Percentiles rank a stretch among this genome's conserved stretches.
These are phyloP conservation scores for Semotilus atromaculatus DNA, from an alignment of 2,797 vertebrate species.

Conservation along the genomic window DNA sequence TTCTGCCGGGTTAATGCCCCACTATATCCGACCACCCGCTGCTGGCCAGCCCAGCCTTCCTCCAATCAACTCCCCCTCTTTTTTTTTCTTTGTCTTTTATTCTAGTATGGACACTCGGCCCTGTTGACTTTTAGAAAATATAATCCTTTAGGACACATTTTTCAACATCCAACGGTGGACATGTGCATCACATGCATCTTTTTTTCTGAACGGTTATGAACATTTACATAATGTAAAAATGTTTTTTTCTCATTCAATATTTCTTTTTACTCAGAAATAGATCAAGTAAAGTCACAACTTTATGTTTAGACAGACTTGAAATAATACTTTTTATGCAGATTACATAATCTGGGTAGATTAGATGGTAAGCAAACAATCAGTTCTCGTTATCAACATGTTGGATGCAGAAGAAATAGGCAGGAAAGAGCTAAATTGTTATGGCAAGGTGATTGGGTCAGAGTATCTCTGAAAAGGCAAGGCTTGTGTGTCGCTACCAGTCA, in stretches of 20 bases:
- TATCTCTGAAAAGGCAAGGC: no score
- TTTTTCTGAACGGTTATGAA: not conserved
- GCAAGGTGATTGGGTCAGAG: no score
- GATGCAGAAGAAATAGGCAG: no score
- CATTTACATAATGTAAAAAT: not conserved
- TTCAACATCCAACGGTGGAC: not conserved
- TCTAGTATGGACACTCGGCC: not conserved
- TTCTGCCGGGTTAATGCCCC: conserved; percentile 45
- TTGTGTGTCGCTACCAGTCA: no score
- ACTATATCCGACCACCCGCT: conserved; percentile 54
- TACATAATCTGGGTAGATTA: no score
- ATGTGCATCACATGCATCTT: not conserved
- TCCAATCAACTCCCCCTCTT: conserved; percentile 12
- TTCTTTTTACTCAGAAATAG: no score
- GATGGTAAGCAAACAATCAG: no score
- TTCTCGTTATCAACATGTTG: no score
- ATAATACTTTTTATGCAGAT: not conserved
- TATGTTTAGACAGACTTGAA: not conserved
- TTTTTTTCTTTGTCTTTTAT: not conserved
- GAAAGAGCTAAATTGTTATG: no score
- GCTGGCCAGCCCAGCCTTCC: conserved; percentile 21
- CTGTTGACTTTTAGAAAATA: not conserved
- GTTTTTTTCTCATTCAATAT: not conserved
- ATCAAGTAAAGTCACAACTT: no score
- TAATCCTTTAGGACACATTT: not conserved